Evolutionary conservation across 2,888 invertebrate species (phyloP).

Genomic region (Buathra laborator): DNA sequence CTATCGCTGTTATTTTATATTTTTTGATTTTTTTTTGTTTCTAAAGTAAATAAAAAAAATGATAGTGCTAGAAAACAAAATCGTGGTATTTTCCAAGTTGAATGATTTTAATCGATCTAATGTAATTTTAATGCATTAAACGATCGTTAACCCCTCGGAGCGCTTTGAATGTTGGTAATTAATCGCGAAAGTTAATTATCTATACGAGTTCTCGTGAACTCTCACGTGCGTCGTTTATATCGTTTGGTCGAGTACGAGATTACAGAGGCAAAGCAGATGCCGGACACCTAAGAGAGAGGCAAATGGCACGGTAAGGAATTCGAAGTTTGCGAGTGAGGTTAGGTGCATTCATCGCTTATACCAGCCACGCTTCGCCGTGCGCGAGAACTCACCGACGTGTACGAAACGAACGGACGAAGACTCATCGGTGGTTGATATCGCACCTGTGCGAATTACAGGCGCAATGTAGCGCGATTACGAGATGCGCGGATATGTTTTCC

Average conservation of each 20-base stretch:
- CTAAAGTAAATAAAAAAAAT: neutral
- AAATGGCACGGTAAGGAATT: conserved; percentile 20
- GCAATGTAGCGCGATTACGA: neutral
- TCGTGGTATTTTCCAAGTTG: neutral
- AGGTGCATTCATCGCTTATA: neutral
- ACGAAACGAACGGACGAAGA: conserved; percentile 1
- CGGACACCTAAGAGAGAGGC: neutral
- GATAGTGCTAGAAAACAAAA: too few species aligned
- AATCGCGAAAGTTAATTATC: conserved; percentile 59
- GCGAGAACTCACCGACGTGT: neutral
- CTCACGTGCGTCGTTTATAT: conserved; percentile 22
- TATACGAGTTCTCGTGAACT: conserved; percentile 22
- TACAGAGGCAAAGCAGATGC: conserved; percentile 6
- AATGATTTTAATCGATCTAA: conserved; percentile 20
- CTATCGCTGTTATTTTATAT: neutral
- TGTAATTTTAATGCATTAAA: conserved; percentile 18
- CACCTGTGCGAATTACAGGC: neutral
- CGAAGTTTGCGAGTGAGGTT: conserved; percentile 4
- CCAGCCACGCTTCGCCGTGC: neutral
- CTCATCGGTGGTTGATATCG: neutral
- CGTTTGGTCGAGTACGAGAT: neutral
- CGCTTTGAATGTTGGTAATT: conserved; percentile 40
- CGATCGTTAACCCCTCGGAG: conserved; percentile 48
- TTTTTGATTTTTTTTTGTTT: neutral
- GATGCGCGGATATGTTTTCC: neutral